A percentile compares a stretch with the other conserved stretches of the same genome.
These are phyloP conservation scores for Apotomis betuletana DNA, from an alignment of 2,888 invertebrate genomes.

Conservation along the genomic window DNA sequence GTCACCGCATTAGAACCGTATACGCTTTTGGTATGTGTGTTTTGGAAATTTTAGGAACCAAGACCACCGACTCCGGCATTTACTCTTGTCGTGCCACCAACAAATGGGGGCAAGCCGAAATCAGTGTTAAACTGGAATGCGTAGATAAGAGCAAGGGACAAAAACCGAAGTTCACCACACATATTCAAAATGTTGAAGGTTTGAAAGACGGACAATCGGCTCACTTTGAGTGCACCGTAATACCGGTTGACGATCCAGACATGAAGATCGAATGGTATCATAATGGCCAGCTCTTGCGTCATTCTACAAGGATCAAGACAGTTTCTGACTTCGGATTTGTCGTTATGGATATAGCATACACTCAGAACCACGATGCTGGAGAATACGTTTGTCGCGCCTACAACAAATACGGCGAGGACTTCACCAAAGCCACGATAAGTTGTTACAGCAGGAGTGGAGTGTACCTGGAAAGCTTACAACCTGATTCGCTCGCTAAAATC, in stretches of 20 bases:
- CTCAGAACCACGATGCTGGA: slow-evolving; percentile 96
- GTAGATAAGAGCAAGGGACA: slow-evolving; percentile 93
- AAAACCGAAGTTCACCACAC: slow-evolving; percentile 94
- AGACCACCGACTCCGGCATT: slow-evolving; percentile 95
- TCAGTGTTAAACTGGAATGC: slow-evolving; percentile 91
- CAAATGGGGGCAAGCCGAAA: slow-evolving; percentile 94
- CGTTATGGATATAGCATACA: slow-evolving; percentile 96
- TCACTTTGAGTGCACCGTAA: slow-evolving; percentile 97
- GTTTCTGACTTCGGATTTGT: slow-evolving; percentile 98
- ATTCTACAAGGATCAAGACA: slow-evolving; percentile 95
- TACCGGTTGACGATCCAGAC: slow-evolving; percentile 96
- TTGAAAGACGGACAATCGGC: slow-evolving; percentile 96
- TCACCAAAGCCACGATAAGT: slow-evolving; percentile 91
- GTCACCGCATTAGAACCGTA: slow-evolving; percentile 95
- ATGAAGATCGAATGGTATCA: slow-evolving; percentile 99
- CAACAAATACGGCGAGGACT: slow-evolving; percentile 95
- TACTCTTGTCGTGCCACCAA: slow-evolving; percentile 95
- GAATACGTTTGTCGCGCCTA: slow-evolving; percentile 96
- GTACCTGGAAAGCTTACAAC: slow-evolving; percentile 94
- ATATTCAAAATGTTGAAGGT: slow-evolving; percentile 91
- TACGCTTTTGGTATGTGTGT: slow-evolving; percentile 99
- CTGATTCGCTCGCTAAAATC: slow-evolving; percentile 94
- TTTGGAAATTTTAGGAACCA: slow-evolving; percentile 96
- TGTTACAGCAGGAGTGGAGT: slow-evolving; percentile 94
- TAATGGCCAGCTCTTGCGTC: slow-evolving; percentile 94